phyloP scores from a whole-genome alignment of 1,140 invertebrate species.

The Nephila pilipes region DNA sequence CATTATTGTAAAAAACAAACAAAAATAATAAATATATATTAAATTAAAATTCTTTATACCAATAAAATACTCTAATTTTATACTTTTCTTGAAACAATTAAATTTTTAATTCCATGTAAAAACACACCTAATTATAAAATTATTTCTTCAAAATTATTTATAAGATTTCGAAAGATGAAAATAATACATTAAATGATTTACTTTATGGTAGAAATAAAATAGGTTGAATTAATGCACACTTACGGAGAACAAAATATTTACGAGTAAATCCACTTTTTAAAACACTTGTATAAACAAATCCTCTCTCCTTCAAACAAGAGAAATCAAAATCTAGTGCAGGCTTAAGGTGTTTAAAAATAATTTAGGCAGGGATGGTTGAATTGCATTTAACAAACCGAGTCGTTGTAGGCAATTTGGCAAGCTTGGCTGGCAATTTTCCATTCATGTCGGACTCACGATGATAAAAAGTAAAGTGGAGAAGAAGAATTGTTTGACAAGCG shows the following conservation, averaged over 20 bases:
- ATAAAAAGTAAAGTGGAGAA: not conserved
- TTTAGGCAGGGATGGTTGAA: not conserved
- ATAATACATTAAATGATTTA: too few species aligned
- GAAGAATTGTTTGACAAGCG: not conserved
- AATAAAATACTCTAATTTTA: too few species aligned
- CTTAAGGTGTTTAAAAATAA: slow-evolving; percentile 56
- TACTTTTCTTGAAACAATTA: too few species aligned
- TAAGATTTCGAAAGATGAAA: too few species aligned
- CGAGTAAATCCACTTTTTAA: not conserved
- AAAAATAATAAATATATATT: too few species aligned
- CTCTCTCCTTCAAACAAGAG: not conserved
- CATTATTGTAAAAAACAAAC: too few species aligned
- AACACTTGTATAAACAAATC: slow-evolving; percentile 1
- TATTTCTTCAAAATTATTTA: too few species aligned
- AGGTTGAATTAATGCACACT: too few species aligned
- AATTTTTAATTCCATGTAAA: too few species aligned
- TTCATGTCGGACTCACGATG: not conserved
- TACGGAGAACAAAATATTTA: not conserved
- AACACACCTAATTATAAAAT: too few species aligned
- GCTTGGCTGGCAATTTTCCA: slow-evolving; percentile 38
- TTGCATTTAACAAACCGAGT: slow-evolving; percentile 35
- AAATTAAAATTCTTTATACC: too few species aligned
- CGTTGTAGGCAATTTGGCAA: slow-evolving; percentile 51
- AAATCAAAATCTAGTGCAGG: slow-evolving; percentile 10
- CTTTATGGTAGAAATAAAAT: too few species aligned